These are phyloP conservation scores for Acanthornis magna DNA, from an alignment of 2,797 vertebrate species.

Conservation along the genomic window DNA sequence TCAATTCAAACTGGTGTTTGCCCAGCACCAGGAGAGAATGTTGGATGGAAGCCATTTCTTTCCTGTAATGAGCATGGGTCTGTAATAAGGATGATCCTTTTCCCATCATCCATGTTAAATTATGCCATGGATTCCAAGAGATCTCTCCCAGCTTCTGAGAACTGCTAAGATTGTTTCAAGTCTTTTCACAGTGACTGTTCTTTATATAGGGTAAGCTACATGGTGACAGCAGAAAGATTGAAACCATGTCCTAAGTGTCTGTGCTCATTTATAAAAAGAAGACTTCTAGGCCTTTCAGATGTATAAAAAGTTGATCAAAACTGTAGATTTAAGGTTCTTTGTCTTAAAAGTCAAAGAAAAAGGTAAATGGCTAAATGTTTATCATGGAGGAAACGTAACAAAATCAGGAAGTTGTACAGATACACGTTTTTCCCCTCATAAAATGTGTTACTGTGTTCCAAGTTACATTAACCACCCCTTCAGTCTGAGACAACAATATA, in stretches of 20 bases:
- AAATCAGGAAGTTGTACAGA: background rate
- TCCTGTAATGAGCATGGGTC: background rate
- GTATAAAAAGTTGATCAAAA: background rate
- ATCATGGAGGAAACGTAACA: background rate
- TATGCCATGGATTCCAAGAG: background rate
- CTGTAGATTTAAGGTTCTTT: background rate
- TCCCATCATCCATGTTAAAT: background rate
- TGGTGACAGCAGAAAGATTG: background rate
- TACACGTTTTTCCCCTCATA: background rate
- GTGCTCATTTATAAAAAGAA: background rate
- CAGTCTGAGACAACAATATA: background rate
- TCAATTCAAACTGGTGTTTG: background rate
- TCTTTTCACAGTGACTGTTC: background rate
- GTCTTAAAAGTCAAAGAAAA: background rate
- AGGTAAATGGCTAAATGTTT: background rate
- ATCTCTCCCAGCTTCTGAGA: background rate
- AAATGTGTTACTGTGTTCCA: background rate
- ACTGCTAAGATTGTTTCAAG: background rate
- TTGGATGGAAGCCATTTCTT: background rate
- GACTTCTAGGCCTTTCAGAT: background rate
- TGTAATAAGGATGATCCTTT: background rate
- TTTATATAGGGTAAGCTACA: background rate
- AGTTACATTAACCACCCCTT: background rate
- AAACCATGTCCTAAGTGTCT: background rate
- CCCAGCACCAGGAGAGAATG: background rate